Evolutionary conservation across 2,888 invertebrate genomes (phyloP), one percentile per base, ranked within the genome.

Genomic region (Diarsia dahlii): DNA sequence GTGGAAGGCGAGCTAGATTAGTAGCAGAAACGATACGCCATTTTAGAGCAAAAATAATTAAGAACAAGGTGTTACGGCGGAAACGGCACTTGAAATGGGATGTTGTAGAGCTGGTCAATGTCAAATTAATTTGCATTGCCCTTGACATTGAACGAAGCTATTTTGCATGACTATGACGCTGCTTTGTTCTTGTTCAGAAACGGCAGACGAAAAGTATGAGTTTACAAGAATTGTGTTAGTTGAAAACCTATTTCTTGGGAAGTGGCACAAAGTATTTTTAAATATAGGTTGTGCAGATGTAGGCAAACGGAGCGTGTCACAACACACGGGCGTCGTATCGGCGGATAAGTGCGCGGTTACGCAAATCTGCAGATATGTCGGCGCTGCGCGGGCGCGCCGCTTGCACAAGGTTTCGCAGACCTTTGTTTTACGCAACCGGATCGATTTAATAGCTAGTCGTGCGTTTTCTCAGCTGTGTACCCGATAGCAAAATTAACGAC

Each of bases 371-470:
- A 96, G 96, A 96, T 96, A 96, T 96, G 96, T 96, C 94, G 95
- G 95, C 93, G 90, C 91, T 80, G 91, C 92, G 94, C 94, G 93
- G 94, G 94, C 95, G 95, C 95, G 95, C 95, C 95, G 95, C 95
- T 96, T 96, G 95, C 96, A 96, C 96, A 96, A 96, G 96, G 95
- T 94, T 96, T 95, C 93, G 94, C 95, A 96, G 96, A 96, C 96
- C 96, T 96, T 96, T 96, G 96, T 96, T 96, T 96, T 96, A 96
- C 95, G 96, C 96, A 96, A 96, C 95, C 92, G 92, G 95, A 95
- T 96, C 95, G 95, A 95, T 95, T 96, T 95, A 96, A 96, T 94
- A 95, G 94, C 94, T 93, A 93, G 94, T 95, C 95, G 95, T 95
- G 93, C 95, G 94, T 95, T 95, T 95, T 95, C 95, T 94, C 94